A percentile compares a stretch with the other conserved stretches of the same genome.
Evolutionary conservation across 2,888 invertebrate genomes (phyloP).

Genomic region (Lycophotia porphyrea): DNA sequence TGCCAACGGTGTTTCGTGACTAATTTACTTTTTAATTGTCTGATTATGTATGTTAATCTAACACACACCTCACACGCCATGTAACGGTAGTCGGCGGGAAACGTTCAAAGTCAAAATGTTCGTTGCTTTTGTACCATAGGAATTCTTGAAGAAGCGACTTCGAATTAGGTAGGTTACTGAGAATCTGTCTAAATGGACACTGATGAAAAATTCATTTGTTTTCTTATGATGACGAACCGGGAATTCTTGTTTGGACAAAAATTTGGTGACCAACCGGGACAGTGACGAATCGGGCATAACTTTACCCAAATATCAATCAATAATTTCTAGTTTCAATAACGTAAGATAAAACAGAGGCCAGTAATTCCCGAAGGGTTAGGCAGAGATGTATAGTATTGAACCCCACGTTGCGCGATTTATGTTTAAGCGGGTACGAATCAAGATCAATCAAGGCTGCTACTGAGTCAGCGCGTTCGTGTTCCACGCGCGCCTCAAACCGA

Average conservation of each 20-base stretch:
- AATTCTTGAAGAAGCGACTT: background rate
- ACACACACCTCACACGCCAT: constrained; percentile 18
- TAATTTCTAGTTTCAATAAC: background rate
- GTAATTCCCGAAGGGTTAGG: background rate
- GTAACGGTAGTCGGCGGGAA: background rate
- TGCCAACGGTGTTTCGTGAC: constrained; percentile 5
- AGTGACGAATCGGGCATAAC: too few species aligned
- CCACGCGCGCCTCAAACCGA: too few species aligned
- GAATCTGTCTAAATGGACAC: background rate
- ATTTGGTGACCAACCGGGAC: too few species aligned
- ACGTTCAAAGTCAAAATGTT: background rate
- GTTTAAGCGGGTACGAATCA: too few species aligned
- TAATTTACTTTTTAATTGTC: constrained; percentile 5
- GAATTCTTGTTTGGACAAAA: too few species aligned
- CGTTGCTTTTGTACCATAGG: background rate
- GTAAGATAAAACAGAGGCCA: background rate
- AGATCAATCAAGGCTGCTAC: too few species aligned
- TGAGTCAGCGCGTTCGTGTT: too few species aligned
- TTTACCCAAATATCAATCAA: too few species aligned
- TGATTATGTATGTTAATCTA: constrained; percentile 6
- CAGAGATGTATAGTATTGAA: background rate
- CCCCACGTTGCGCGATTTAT: too few species aligned
- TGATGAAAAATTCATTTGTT: too few species aligned
- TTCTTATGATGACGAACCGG: too few species aligned
- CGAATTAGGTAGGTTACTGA: background rate